Percentiles rank a stretch among this genome's conserved stretches.
Conservation (phyloP, 1,140 invertebrate genomes). For the Sarcophaga peregrina region DNA sequence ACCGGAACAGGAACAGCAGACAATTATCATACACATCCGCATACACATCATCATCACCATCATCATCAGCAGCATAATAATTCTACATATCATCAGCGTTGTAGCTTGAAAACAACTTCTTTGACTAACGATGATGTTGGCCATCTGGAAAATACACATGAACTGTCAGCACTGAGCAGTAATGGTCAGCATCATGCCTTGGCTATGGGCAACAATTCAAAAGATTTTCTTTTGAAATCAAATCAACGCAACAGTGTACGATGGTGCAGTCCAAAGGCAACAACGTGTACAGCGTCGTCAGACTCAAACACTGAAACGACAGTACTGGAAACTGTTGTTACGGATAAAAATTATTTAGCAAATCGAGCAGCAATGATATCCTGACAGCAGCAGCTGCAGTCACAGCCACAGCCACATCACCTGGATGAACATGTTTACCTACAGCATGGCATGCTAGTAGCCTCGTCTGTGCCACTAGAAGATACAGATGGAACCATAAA, state of each 20-base stretch:
- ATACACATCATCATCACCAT: background rate
- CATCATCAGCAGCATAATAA: background rate
- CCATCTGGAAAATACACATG: slow-evolving; percentile 1
- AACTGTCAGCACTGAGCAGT: slow-evolving; percentile 6
- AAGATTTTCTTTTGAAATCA: slow-evolving; percentile 13
- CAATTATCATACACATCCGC: background rate
- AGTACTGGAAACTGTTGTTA: background rate
- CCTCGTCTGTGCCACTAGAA: background rate
- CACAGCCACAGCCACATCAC: too few species aligned
- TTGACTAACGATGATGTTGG: background rate
- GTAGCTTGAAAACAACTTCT: background rate
- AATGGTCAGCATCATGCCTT: slow-evolving; percentile 8
- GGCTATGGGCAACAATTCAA: background rate
- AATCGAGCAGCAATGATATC: slow-evolving; percentile 28
- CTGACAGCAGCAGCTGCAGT: background rate
- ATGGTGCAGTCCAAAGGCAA: background rate
- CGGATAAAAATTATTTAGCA: slow-evolving; percentile 32
- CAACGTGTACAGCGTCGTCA: background rate
- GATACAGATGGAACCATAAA: background rate
- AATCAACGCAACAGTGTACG: background rate
- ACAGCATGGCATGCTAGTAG: background rate
- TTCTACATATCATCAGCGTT: slow-evolving; percentile 28
- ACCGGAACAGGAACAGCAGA: background rate
- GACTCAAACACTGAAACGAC: background rate
- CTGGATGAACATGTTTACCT: background rate